Evolutionary conservation across 1,140 invertebrate genomes (phyloP), one percentile per base, ranked within the genome.

Genomic region (Aporrectodea caliginosa): DNA sequence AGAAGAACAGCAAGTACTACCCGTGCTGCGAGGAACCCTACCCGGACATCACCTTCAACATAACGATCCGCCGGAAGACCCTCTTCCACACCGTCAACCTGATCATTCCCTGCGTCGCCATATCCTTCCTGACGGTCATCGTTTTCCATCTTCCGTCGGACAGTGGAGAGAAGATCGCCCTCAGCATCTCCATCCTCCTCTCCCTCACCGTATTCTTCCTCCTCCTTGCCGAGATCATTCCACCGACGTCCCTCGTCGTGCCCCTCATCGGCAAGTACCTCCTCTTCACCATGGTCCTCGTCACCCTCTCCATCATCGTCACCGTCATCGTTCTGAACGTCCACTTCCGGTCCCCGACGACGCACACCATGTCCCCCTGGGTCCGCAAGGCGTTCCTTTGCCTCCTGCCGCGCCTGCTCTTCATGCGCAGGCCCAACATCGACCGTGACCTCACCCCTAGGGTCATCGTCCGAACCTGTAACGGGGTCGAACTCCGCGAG

Each of bases 151-250:
- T 99, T 84, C 98, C 98, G 73, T 98, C 96, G 29, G 97, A 98
- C 90, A 97, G 95, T 87, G 94, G 95, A 80, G 97, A 99, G 90
- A 98, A 99, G 91, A 96, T 99, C 84, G 98, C 97, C 73, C 90
- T 99, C 80, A 98, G 96, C 79, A 99, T 99, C 88, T 99, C 97
- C 69, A 99, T 99, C 90, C 92, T 99, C 83, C 97, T 99, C 90
- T 98, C 97, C 89, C 93, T 99, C 84, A 97, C 98, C 90, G 97
- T 99, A 91, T 99, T 99, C 92, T 99, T 99, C 90, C 91, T 99
- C 34, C 91, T 99, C 87, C 93, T 99, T 73, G 96, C 98, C 75
- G 96, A 98, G 89, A 97, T 99, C 84, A 99, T 99, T 85, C 98
- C 98, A 16, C 97, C 98, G 6, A 99, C 98, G 34, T 98, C 96